Conservation (phyloP, 2,113 vertebrate species). For the Sialia sialis region DNA sequence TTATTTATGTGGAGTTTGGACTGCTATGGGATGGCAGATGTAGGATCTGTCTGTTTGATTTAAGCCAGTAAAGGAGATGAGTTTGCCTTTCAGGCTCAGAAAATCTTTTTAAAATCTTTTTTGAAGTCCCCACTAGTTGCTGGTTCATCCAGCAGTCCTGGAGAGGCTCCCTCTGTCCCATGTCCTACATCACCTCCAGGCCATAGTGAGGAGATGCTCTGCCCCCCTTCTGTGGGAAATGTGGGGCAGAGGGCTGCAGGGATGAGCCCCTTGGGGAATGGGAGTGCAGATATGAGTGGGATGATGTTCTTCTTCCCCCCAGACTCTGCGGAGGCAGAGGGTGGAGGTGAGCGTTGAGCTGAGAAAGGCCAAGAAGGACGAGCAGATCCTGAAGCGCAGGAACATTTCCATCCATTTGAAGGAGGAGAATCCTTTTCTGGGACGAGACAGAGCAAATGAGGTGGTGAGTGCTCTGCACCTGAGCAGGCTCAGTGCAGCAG, state of each 20-base stretch:
- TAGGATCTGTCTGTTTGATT: not conserved
- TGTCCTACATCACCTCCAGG: not conserved
- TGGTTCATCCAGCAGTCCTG: not conserved
- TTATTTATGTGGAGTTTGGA: fast-evolving
- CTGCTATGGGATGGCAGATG: not conserved
- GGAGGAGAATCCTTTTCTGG: constrained; percentile 52
- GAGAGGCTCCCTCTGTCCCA: not conserved
- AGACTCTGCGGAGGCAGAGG: constrained; percentile 81
- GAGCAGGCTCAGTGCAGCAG: not conserved
- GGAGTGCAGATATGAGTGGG: fast-evolving
- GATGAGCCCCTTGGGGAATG: not conserved
- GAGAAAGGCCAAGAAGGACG: constrained; percentile 83
- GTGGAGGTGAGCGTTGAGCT: constrained; percentile 75
- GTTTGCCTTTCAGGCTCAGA: not conserved
- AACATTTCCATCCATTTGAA: constrained; percentile 53
- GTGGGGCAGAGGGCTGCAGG: not conserved
- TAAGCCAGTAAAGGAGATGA: not conserved
- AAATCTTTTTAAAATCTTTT: not conserved
- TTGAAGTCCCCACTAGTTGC: too few species aligned
- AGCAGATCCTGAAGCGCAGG: constrained; percentile 84
- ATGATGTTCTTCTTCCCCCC: not conserved
- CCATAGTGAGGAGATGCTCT: not conserved
- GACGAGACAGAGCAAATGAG: not conserved
- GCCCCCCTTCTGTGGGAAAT: fast-evolving
- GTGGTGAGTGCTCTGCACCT: not conserved